phyloP scores from a whole-genome alignment of 2,113 vertebrate species.

The Emberiza fucata region DNA sequence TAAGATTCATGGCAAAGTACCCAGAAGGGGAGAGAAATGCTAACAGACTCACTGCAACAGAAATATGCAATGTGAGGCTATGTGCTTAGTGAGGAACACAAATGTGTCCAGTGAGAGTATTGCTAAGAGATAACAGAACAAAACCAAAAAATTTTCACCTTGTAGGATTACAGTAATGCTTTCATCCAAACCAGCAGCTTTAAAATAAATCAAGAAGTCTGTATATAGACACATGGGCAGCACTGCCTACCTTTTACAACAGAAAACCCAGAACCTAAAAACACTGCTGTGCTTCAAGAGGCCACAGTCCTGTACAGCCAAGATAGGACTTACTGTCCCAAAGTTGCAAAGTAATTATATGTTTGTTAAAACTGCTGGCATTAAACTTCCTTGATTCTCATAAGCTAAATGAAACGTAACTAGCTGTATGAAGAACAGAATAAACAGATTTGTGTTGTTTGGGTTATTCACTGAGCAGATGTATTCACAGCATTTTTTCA shows the following conservation, averaged over 20 bases:
- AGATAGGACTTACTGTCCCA: rapidly evolving
- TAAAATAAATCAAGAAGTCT: not conserved
- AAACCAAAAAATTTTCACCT: not conserved
- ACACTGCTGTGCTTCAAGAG: not conserved
- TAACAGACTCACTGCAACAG: not conserved
- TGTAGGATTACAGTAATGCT: not conserved
- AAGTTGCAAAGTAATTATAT: not conserved
- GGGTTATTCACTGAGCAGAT: not conserved
- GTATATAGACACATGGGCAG: not conserved
- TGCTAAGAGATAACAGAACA: not conserved
- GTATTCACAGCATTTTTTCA: conserved; percentile 61
- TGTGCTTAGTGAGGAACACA: not conserved
- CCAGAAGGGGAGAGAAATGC: not conserved
- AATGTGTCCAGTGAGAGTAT: not conserved
- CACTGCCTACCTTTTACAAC: not conserved
- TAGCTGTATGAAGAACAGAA: not conserved
- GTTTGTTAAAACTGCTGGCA: not conserved
- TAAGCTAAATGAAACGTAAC: not conserved
- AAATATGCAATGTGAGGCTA: not conserved
- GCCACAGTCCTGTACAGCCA: not conserved
- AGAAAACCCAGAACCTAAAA: not conserved
- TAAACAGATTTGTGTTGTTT: not conserved
- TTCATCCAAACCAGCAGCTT: not conserved
- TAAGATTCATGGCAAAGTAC: not conserved
- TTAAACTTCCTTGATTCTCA: conserved; percentile 68